Percentiles rank a stretch among this genome's conserved stretches.
Evolutionary conservation across 2,113 vertebrate genomes (phyloP).

Genomic region (Strix aluco): DNA sequence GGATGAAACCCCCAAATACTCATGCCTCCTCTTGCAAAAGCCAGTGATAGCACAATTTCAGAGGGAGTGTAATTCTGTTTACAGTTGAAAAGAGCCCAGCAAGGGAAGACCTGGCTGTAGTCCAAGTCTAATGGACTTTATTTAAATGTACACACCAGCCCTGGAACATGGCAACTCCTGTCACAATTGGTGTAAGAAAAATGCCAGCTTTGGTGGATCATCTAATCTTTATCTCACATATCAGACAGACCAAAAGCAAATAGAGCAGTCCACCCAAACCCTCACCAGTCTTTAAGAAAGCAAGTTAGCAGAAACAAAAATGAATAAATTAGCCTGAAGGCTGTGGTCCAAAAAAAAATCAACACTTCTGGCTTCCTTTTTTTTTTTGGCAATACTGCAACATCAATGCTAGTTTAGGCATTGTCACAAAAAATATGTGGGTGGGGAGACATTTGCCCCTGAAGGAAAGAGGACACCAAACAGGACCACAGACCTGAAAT

Average conservation of each 20-base stretch:
- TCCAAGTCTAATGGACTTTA: not conserved
- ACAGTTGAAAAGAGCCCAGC: not conserved
- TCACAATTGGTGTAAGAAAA: not conserved
- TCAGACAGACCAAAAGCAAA: rapidly evolving
- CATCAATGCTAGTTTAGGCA: not conserved
- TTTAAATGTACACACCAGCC: not conserved
- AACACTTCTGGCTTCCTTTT: not conserved
- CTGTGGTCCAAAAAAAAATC: not conserved
- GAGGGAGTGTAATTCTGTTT: not conserved
- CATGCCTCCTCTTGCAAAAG: not conserved
- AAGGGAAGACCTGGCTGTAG: not conserved
- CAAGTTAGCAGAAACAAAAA: not conserved
- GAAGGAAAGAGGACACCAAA: not conserved
- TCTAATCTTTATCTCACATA: not conserved
- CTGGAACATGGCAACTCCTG: not conserved
- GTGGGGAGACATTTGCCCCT: not conserved
- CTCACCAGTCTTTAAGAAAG: not conserved
- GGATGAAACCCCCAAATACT: not conserved
- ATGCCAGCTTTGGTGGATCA: not conserved
- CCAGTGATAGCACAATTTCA: not conserved
- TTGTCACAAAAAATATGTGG: not conserved
- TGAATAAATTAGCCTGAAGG: not conserved
- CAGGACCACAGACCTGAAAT: not conserved
- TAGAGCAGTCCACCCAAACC: not conserved
- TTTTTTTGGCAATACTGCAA: not conserved